Evolutionary conservation across 35 echinoderm and acorn worm genomes (phyloP), one percentile per base, ranked within the genome.

Genomic region (Anneissia japonica): DNA sequence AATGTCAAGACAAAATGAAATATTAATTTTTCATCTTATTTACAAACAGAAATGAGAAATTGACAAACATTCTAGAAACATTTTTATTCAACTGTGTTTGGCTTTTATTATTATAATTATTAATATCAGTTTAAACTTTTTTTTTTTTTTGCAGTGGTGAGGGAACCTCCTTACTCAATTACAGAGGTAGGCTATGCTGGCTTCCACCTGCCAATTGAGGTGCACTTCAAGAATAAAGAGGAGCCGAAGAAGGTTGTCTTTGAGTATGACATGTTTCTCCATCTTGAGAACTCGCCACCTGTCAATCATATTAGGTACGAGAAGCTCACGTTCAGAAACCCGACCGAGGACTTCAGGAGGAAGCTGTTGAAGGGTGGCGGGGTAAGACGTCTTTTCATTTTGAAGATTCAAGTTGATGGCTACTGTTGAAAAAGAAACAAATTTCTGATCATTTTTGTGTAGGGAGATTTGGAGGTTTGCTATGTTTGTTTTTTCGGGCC

Each of bases 211-310:
- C 86, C 96, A 0, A 92, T 99, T 31, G 96, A 99, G 32, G 87
- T 99, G 11, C 88, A 99, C 64, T 92, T 99, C 46, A 86, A 86
- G 34, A 94, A 93, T 83, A 99, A 91, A 46, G 96, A 99, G 77
- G 96, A 99, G 72, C 96, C 96, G 7, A 99, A 99, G 84, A 99
- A 99, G 78, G 96, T 99, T 17, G 82, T 79, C 43, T 92, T 99
- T 75, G 77, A 79, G 33, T 99, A 99, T 77, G 96, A 99, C 80
- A 79, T 99, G n/a, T 99, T 99, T 83, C 85, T 99, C 19, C 92
- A 99, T 35, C 19, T 93, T 21, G 86, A 86, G 14, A 87, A 87
- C 21, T 88, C 90, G 43, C 91, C 96, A 16, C 89, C 96, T 31
- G 92, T 99, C 78, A 94, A 94, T 81, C 96, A 99, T 83, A 91